Evolutionary conservation across 1,140 invertebrate genomes (phyloP).

Genomic region (Lordiphosa clarofinis): DNA sequence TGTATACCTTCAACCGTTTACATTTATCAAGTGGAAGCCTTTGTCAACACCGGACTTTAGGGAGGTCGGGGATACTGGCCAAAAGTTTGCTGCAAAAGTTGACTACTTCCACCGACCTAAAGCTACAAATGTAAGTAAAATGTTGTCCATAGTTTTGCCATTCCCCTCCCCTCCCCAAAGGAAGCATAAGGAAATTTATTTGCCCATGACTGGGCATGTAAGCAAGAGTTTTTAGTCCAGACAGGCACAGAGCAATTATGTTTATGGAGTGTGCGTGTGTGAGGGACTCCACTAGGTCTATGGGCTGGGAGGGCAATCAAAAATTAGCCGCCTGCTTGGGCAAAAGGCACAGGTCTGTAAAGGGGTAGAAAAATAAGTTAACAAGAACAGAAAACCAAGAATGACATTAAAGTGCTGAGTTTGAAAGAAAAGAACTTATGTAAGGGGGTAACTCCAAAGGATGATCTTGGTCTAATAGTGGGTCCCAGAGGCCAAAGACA

Average conservation of each 20-base stretch:
- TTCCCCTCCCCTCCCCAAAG: neutral
- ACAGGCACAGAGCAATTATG: slow-evolving; percentile 56
- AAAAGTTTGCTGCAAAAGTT: slow-evolving; percentile 24
- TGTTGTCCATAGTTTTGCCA: slow-evolving; percentile 53
- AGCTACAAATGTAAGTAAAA: slow-evolving; percentile 64
- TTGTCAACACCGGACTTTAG: slow-evolving; percentile 60
- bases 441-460: too few relatives aligned
- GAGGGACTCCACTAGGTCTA: slow-evolving; percentile 3
- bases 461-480: too few relatives aligned
- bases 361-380: too few relatives aligned
- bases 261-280: slow-evolving; percentile 30
- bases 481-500: too few relatives aligned
- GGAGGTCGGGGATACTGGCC: neutral
- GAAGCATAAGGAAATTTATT: slow-evolving; percentile 50
- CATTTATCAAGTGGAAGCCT: slow-evolving; percentile 56
- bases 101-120: slow-evolving; percentile 30
- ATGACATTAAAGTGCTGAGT: slow-evolving; percentile 1
- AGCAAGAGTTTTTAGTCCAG: slow-evolving; percentile 21
- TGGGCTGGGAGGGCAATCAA: slow-evolving; percentile 32
- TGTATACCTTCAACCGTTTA: slow-evolving; percentile 22
- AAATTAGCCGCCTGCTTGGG: slow-evolving; percentile 28
- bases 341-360: too few relatives aligned
- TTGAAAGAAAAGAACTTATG: too few relatives aligned
- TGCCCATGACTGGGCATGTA: slow-evolving; percentile 33
- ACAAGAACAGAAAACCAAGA: neutral